Evolutionary conservation across 2,888 invertebrate genomes (phyloP).

Genomic region (Hirtodrosophila cameraria): DNA sequence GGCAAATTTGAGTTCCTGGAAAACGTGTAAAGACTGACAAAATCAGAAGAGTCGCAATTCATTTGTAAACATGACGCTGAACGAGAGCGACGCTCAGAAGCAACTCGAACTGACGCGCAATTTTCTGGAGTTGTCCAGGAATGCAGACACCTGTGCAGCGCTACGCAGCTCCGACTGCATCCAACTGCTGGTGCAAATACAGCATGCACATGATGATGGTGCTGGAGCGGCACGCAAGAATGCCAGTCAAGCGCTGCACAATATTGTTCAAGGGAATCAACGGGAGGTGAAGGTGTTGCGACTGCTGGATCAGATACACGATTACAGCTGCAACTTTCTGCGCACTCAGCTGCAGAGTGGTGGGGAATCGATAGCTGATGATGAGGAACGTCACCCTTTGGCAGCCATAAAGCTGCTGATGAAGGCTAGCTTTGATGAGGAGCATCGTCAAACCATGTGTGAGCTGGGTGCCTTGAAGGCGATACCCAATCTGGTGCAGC

Average conservation of each 20-base stretch:
- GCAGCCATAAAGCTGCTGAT: slow-evolving; percentile 96
- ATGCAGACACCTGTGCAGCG: slow-evolving; percentile 96
- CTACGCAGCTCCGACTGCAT: slow-evolving; percentile 97
- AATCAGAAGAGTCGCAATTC: slow-evolving; percentile 11
- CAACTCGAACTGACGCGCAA: slow-evolving; percentile 95
- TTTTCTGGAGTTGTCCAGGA: slow-evolving; percentile 94
- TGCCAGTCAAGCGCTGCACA: slow-evolving; percentile 94
- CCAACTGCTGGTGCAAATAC: slow-evolving; percentile 95
- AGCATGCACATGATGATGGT: slow-evolving; percentile 92
- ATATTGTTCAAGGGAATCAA: slow-evolving; percentile 96
- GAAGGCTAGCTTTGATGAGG: slow-evolving; percentile 98
- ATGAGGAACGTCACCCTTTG: slow-evolving; percentile 93
- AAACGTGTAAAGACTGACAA: slow-evolving; percentile 11
- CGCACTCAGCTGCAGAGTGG: slow-evolving; percentile 87
- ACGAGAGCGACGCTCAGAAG: slow-evolving; percentile 90
- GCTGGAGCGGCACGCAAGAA: slow-evolving; percentile 89
- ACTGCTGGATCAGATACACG: slow-evolving; percentile 94
- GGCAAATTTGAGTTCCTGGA: slow-evolving; percentile 35
- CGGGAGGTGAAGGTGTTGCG: slow-evolving; percentile 95
- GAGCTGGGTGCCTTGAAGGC: slow-evolving; percentile 97
- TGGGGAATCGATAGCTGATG: slow-evolving; percentile 86
- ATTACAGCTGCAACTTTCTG: slow-evolving; percentile 90
- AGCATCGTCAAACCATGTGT: slow-evolving; percentile 97
- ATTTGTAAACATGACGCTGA: slow-evolving; percentile 58
- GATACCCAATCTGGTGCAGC: slow-evolving; percentile 95